A percentile compares a stretch with the other conserved stretches of the same genome.
Conservation (phyloP, 2,888 invertebrate species). For the Troides helena region DNA sequence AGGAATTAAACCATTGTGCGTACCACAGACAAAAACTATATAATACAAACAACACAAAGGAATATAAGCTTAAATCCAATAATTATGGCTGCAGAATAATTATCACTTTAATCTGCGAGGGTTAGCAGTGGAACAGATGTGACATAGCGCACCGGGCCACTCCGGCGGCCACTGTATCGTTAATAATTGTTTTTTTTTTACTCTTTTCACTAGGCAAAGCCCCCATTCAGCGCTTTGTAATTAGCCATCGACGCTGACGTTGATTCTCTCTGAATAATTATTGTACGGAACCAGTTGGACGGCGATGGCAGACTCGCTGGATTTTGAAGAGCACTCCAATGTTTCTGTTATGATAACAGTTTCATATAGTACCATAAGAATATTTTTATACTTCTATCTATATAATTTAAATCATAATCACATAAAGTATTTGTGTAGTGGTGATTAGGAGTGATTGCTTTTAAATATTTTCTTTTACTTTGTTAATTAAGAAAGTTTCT, state of each 20-base stretch:
- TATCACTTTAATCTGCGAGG: constrained; percentile 75
- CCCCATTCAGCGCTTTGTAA: constrained; percentile 74
- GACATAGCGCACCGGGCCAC: constrained; percentile 74
- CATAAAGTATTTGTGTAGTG: too few species aligned
- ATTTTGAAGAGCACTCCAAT: constrained; percentile 45
- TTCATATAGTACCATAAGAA: constrained; percentile 18
- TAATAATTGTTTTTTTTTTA: constrained; percentile 70
- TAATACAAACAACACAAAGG: constrained; percentile 43
- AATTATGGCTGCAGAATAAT: constrained; percentile 76
- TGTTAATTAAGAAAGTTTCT: too few species aligned
- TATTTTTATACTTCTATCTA: background rate
- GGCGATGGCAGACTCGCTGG: constrained; percentile 36
- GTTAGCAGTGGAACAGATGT: constrained; percentile 67
- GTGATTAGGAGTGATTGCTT: too few species aligned
- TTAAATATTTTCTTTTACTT: too few species aligned
- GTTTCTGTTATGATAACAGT: constrained; percentile 34
- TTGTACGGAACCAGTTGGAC: constrained; percentile 54
- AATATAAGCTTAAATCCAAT: constrained; percentile 68
- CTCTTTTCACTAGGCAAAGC: constrained; percentile 67
- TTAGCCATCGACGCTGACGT: constrained; percentile 69
- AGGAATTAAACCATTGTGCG: constrained; percentile 16
- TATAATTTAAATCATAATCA: constrained; percentile 23
- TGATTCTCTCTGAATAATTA: constrained; percentile 71
- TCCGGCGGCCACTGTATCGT: constrained; percentile 75
- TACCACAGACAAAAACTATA: constrained; percentile 33